A percentile compares a stretch with the other conserved stretches of the same genome.
phyloP scores from a whole-genome alignment of 2,888 invertebrate genomes.

The Patella depressa region DNA sequence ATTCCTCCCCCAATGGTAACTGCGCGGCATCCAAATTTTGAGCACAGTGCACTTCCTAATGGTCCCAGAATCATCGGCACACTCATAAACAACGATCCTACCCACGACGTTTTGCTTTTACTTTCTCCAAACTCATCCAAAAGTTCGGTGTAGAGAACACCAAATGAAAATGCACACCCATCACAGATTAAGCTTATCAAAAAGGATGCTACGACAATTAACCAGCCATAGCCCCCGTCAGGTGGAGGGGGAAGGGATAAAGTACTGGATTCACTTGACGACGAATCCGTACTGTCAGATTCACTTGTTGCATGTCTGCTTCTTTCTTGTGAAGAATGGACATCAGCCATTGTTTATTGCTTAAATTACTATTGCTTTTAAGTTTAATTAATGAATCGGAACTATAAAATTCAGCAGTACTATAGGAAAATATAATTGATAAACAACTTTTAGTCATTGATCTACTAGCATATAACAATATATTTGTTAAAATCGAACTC shows the following conservation, averaged over 20 bases:
- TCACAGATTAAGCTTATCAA: constrained; percentile 92
- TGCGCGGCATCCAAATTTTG: constrained; percentile 67
- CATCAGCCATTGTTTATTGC: not conserved
- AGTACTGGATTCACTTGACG: constrained; percentile 40
- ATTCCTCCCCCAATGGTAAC: constrained; percentile 66
- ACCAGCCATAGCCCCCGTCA: constrained; percentile 95
- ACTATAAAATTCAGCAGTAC: constrained; percentile 59
- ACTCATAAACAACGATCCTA: constrained; percentile 91
- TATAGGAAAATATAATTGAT: constrained; percentile 58
- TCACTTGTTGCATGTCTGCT: constrained; percentile 13
- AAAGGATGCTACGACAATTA: constrained; percentile 89
- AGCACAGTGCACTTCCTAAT: constrained; percentile 65
- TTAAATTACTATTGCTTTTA: constrained; percentile 1
- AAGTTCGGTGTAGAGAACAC: constrained; percentile 89
- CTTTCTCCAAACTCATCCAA: constrained; percentile 87
- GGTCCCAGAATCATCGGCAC: constrained; percentile 81
- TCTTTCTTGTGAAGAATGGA: too few species aligned
- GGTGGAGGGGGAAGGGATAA: constrained; percentile 72
- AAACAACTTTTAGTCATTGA: constrained; percentile 63
- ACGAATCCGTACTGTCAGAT: constrained; percentile 28
- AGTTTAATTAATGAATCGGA: constrained; percentile 52
- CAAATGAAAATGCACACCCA: constrained; percentile 92
- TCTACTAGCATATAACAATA: constrained; percentile 51
- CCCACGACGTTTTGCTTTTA: constrained; percentile 90
- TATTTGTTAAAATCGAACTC: too few species aligned